Base-by-base conservation (phyloP, 2,113 vertebrate genomes). In the Hippotragus niger region DNA sequence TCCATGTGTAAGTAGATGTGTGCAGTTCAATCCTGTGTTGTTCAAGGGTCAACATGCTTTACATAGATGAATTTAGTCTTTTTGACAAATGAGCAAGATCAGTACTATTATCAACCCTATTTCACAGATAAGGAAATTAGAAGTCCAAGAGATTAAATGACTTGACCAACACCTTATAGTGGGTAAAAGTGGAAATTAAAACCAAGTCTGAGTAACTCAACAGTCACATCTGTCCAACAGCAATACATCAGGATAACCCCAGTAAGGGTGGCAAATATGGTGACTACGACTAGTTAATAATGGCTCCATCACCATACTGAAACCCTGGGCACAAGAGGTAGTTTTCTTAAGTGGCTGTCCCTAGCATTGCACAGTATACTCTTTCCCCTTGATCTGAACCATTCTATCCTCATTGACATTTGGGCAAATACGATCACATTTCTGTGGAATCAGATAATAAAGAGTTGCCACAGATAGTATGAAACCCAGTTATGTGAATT, bases 161-260 rank as follows among this genome's bases (percentile, higher is more conserved):
- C 81, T 88, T 50, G 4, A 47, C 57, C 36, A 90, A 85, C 55
- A 33, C 5, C 45, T 90, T 58, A 64, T 0, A 55, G 33, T 2
- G 16, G n/a, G 8, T 92, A 87, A 91, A 64, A 89, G 9, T 16
- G 2, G 52, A 88, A 88, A 80, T 57, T 21, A 94, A 97, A 98
- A 95, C n/a, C 13, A 80, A 90, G 47, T 88, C 71, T 93, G 33
- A 78, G 31, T 2, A 78, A 36, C 29, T 94, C 60, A 64, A 29
- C 11, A 45, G 71, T 55, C 80, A 81, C 17, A 87, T 78, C 45
- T 71, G 36, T 93, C 36, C 43, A 45, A 85, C n/a, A 84, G 12
- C 11, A 80, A n/a, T 92, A 31, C 14, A 90, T 81, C 45, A 93
- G 78, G 78, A 83, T 81, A 90, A 88, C 33, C 29, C 23, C 78